A percentile compares a stretch with the other conserved stretches of the same genome.
Evolutionary conservation across 1,140 invertebrate species (phyloP).

Genomic region (Cardiocondyla obscurior): DNA sequence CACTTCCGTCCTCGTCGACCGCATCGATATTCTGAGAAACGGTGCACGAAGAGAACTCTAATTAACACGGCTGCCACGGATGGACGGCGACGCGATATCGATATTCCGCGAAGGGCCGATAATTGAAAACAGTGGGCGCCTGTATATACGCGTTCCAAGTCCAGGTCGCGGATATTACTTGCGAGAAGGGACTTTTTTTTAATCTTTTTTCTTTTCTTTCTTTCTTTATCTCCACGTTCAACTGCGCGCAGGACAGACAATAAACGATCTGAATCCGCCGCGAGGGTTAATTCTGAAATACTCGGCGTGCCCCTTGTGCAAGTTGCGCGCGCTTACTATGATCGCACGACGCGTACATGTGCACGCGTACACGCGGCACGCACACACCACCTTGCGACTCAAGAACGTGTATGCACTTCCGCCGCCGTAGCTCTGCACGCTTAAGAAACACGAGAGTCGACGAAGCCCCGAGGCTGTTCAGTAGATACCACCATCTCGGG

Average conservation of each 20-base stretch:
- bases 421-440: conserved; percentile 10
- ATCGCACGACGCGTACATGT: neutral
- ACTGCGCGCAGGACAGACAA: conserved; percentile 1
- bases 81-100: conserved; percentile 17
- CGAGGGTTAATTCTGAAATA: conserved; percentile 58
- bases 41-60: conserved; percentile 2
- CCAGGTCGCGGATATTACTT: neutral
- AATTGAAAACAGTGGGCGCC: conserved; percentile 30
- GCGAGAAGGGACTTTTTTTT: neutral
- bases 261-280: conserved; percentile 49
- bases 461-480: conserved; percentile 63
- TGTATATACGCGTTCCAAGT: neutral
- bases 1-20: conserved; percentile 4
- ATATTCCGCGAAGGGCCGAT: conserved; percentile 38
- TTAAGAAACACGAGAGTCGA: conserved; percentile 53
- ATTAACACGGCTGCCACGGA: conserved; percentile 26
- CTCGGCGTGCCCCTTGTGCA: conserved; percentile 8
- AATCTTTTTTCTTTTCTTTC: too few species aligned
- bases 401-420: conserved; percentile 33
- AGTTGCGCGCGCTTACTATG: conserved; percentile 1
- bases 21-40: conserved; percentile 28
- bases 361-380: neutral
- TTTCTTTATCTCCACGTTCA: conserved; percentile 16
- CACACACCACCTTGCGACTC: neutral
- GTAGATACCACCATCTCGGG: conserved; percentile 64